Base-by-base conservation (phyloP, 2,113 vertebrate species). In the Equus przewalskii region DNA sequence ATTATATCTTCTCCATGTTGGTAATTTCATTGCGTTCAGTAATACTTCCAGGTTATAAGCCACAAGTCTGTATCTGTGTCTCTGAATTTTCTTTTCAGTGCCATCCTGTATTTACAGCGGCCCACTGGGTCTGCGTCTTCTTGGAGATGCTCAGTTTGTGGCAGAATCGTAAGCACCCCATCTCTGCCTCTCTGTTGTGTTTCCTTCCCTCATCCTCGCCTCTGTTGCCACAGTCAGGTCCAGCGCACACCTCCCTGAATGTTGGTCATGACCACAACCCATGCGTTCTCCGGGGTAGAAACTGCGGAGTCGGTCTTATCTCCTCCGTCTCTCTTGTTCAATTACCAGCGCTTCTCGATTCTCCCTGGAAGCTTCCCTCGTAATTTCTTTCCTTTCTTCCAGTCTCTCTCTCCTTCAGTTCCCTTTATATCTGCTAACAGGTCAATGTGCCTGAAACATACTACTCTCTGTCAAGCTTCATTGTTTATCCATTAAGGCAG, bases 201-300 rank as follows among this genome's bases (percentile, higher is more conserved):
- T 81, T 58, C 10, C 28, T 9, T 19, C 51, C 19, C 18, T n/a
- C 58, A 16, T 33, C 67, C 24, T 80, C 65, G 51, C 56, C 70
- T 64, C 41, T 5, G 8, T 36, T 26, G 41, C 69, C 28, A 0
- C 3, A 14, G 24, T 46, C 16, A 3, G 19, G 56, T 7, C 30
- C 60, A 15, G 28, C 28, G 84, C 54, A 21, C 30, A 4, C 21
- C 76, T 67, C 22, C 46, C 30, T 54, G 72, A n/a, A 19, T 83
- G n/a, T 49, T 30, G 33, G 7, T 36, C 4, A 5, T 60, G 33
- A n/a, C 3, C 4, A 21, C 15, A 26, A 15, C 26, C 44, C 26
- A 33, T 0, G 0, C 8, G 26, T 28, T 51, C 19, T 72, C n/a
- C 49, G 54, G 36, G 76, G 10, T 15, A 5, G 9, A 64, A 88